Evolutionary conservation across 2,113 vertebrate species (phyloP).

Genomic region (Stegostoma tigrinum): DNA sequence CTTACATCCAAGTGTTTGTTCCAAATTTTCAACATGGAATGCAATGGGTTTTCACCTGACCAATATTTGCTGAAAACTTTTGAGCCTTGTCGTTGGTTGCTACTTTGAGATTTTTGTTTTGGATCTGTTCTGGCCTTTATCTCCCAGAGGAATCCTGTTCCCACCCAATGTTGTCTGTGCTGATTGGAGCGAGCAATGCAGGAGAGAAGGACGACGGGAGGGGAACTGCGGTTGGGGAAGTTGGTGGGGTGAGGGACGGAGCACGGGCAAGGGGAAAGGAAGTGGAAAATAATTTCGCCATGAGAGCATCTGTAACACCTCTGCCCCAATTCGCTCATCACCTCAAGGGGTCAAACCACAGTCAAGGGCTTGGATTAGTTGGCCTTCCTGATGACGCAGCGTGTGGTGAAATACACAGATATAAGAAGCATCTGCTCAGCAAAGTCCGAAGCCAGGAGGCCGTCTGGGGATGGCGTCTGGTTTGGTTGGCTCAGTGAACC

Average conservation of each 20-base stretch:
- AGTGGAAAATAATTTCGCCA: background rate
- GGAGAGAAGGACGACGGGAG: background rate
- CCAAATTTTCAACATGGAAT: background rate
- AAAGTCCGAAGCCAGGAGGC: background rate
- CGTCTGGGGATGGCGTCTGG: background rate
- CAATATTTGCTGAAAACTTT: background rate
- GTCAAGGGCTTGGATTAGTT: background rate
- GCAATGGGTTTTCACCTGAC: background rate
- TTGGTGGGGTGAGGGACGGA: background rate
- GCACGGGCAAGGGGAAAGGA: background rate
- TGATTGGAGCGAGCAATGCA: background rate
- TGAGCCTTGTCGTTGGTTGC: background rate
- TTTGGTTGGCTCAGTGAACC: background rate
- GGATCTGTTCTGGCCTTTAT: background rate
- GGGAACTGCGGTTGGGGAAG: background rate
- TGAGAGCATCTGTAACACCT: background rate
- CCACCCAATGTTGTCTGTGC: background rate
- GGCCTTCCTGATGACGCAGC: background rate
- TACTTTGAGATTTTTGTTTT: background rate
- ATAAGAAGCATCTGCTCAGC: background rate
- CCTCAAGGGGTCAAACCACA: background rate
- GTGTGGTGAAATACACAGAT: background rate
- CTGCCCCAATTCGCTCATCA: background rate
- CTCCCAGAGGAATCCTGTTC: background rate
- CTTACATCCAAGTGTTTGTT: background rate